Conservation (phyloP, 2,888 invertebrate genomes). For the Ochropleura leucogaster region DNA sequence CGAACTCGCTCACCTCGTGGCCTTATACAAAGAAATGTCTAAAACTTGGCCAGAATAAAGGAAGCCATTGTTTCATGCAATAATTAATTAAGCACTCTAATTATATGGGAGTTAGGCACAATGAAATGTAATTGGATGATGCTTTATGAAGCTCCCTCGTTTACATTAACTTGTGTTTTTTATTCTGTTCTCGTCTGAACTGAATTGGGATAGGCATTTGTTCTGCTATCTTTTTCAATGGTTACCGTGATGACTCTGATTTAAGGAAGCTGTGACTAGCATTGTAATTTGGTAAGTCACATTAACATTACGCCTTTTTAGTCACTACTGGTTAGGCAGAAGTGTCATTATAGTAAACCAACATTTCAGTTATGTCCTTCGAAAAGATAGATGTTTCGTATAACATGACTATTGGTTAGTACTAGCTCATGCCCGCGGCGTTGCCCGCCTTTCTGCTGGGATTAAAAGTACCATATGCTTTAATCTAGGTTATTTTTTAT, state of each 20-base stretch:
- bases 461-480: too few relatives aligned
- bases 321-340: not conserved
- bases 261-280: not conserved
- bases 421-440: too few relatives aligned
- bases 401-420: too few relatives aligned
- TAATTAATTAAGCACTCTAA: constrained; percentile 64
- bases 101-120: constrained; percentile 52
- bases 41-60: constrained; percentile 42
- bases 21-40: constrained; percentile 33
- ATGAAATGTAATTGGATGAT: constrained; percentile 56
- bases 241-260: not conserved
- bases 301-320: not conserved
- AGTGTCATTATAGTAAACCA: not conserved
- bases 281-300: not conserved
- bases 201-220: constrained; percentile 12
- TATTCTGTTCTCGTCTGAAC: constrained; percentile 16
- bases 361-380: not conserved
- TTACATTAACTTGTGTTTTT: constrained; percentile 30
- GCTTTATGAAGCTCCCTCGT: constrained; percentile 40
- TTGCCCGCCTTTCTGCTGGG: too few relatives aligned
- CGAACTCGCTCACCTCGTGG: constrained; percentile 31
- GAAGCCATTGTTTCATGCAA: constrained; percentile 54
- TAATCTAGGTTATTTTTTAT: too few relatives aligned
- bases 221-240: constrained; percentile 16
- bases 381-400: too few relatives aligned